Base-by-base conservation (phyloP, 2,888 invertebrate genomes). In the Barypeithes pellucidus region DNA sequence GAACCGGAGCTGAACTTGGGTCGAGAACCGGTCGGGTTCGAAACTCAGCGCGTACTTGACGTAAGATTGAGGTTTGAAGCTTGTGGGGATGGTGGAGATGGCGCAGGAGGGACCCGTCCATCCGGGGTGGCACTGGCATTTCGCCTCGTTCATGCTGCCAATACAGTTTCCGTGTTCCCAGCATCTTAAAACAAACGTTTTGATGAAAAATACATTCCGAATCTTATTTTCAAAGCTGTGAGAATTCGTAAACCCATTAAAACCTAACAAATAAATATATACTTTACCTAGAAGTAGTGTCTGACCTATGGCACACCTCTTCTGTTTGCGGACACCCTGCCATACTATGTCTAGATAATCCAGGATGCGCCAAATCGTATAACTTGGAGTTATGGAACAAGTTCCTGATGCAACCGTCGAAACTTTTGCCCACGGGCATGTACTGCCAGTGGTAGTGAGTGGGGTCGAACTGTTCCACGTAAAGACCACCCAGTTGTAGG, bases 31-130 rank as follows among this genome's bases (percentile, higher is more conserved):
- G 82, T 97, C 95, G 0, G 97, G 97, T 83, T 97, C 96, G 84
- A 97, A 97, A 80, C 96, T 96, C 36, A 98, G 87, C 1, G 97
- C 96, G 85, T 98, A 98, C 85, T 97, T 97, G n/a, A 98, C 96
- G 85, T 97, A 98, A 78, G 97, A 97, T 85, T 96, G 95, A 0
- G 94, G 93, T 83, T 95, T 93, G 86, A 98, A 97, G 75, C 97
- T 97, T 0, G 96, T 95, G 0, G 96, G 95, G 57, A 94, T 93
- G 0, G 96, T 97, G 62, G 93, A 92, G 52, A 93, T 90, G 80
- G 93, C 93, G 83, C 96, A 96, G 0, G 94, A 92, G 0, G 95
- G 94, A 8, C 98, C 98, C 0, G 95, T 95, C 93, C 94, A 99
- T 9, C 99, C 99, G 0, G 98, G 97, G 79, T 94, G 92, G 82